phyloP scores from a whole-genome alignment of 2,888 invertebrate genomes.

The Siphlonurus alternatus region DNA sequence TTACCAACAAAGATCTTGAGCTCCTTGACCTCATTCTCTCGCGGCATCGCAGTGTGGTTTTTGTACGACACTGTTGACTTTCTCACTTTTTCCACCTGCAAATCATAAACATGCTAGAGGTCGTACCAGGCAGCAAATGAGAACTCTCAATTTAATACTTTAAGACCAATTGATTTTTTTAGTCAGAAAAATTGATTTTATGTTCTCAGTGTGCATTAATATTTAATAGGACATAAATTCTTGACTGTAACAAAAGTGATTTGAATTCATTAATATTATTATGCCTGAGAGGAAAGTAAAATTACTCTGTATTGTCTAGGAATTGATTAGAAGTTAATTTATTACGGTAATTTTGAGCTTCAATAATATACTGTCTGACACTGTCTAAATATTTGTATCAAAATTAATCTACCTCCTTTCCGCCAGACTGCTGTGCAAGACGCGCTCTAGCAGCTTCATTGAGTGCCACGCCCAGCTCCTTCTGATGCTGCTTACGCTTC shows the following conservation, averaged over 20 bases:
- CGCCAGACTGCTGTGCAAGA: slow-evolving; percentile 55
- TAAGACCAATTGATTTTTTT: too few species aligned
- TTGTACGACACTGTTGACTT: slow-evolving; percentile 95
- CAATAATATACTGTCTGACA: too few species aligned
- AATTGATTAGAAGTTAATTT: too few species aligned
- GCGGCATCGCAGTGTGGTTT: slow-evolving; percentile 77
- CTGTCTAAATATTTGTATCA: too few species aligned
- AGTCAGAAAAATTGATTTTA: too few species aligned
- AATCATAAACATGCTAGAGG: not conserved
- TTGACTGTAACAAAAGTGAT: too few species aligned
- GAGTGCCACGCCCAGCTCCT: slow-evolving; percentile 73
- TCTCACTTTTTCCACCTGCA: slow-evolving; percentile 62
- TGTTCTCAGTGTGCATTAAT: too few species aligned
- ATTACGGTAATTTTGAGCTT: too few species aligned
- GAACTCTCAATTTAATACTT: not conserved
- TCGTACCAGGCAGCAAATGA: not conserved
- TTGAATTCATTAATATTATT: too few species aligned
- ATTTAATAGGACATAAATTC: too few species aligned
- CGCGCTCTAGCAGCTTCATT: slow-evolving; percentile 89
- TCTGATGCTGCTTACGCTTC: slow-evolving; percentile 91
- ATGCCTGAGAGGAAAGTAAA: too few species aligned
- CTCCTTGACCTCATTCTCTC: slow-evolving; percentile 82
- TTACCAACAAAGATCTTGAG: slow-evolving; percentile 87
- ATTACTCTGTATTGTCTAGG: too few species aligned
- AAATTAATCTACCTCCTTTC: slow-evolving; percentile 4